Percentiles rank a stretch among this genome's conserved stretches.
phyloP scores from a whole-genome alignment of 2,797 vertebrate species.

The Neopelma chrysocephalum region DNA sequence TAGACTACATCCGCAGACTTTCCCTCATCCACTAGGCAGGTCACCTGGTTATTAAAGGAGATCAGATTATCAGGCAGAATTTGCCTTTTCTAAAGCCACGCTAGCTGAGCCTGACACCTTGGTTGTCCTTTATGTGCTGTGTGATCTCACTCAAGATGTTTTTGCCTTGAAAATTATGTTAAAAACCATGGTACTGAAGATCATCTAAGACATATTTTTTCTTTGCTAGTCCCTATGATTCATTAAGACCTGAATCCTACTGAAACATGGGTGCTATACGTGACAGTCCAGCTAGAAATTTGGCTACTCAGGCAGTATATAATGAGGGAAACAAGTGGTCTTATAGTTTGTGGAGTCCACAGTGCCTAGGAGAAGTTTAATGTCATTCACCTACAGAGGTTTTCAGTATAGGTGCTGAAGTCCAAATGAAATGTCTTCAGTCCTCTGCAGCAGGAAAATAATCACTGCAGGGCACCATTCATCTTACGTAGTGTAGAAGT shows the following conservation, averaged over 20 bases:
- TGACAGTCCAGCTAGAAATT: not conserved
- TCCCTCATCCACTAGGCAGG: not conserved
- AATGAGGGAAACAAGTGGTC: not conserved
- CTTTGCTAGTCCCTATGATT: not conserved
- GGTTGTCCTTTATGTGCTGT: not conserved
- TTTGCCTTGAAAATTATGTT: not conserved
- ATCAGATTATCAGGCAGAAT: not conserved
- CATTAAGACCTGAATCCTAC: not conserved
- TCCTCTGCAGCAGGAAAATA: not conserved
- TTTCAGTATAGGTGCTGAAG: not conserved
- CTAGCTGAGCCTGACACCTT: not conserved
- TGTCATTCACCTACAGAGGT: not conserved
- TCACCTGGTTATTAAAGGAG: not conserved
- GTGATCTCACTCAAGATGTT: fast-evolving
- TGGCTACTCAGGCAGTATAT: fast-evolving
- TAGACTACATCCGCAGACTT: not conserved
- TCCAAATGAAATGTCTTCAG: not conserved
- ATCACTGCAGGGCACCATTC: not conserved
- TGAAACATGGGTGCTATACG: fast-evolving
- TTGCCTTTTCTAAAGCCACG: not conserved
- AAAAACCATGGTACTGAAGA: fast-evolving
- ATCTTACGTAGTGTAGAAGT: not conserved
- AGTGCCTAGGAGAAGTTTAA: not conserved
- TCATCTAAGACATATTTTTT: not conserved
- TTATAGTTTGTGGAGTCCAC: fast-evolving